Percentiles rank a stretch among this genome's conserved stretches.
Evolutionary conservation across 2,113 vertebrate species (phyloP).

Genomic region (Psittacula cyanocephala): DNA sequence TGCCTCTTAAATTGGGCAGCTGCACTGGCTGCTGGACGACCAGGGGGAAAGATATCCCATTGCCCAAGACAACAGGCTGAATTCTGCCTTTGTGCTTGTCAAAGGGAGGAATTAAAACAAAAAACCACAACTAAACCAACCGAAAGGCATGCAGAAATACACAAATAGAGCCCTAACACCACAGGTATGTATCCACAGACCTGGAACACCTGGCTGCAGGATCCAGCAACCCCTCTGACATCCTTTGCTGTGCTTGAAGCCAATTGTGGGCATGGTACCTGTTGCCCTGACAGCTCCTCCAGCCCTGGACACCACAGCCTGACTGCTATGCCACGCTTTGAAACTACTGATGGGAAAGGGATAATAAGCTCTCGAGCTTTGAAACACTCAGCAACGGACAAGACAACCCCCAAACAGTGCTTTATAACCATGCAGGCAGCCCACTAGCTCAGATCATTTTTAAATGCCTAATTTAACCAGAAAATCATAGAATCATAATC

Average conservation of each 20-base stretch:
- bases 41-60: neutral
- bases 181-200: accelerated
- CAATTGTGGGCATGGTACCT: accelerated
- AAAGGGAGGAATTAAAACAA: neutral
- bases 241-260: accelerated
- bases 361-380: neutral
- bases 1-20: neutral
- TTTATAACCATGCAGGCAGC: neutral
- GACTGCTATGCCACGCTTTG: neutral
- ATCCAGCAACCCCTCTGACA: neutral
- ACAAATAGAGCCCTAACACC: accelerated
- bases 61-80: neutral
- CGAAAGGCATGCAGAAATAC: neutral
- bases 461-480: neutral
- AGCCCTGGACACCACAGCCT: neutral
- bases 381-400: accelerated
- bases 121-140: neutral
- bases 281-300: neutral
- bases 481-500: neutral
- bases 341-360: neutral
- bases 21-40: accelerated
- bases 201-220: accelerated
- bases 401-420: too few species aligned
- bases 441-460: accelerated
- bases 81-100: neutral